Conservation (phyloP, 2,888 invertebrate genomes). For the Phania funesta region DNA sequence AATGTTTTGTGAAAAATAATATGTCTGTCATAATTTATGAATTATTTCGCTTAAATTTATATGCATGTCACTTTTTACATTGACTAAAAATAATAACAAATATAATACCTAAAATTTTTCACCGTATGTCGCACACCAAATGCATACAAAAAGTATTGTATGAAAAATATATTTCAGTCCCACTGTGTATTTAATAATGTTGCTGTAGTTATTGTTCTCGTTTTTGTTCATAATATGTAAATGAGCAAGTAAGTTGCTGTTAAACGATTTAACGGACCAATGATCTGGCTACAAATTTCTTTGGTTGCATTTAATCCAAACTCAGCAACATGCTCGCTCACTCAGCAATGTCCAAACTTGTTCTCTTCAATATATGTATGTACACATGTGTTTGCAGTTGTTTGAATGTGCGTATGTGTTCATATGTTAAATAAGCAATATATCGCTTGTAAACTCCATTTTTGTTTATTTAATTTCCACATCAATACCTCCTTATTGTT, state of each 20-base stretch:
- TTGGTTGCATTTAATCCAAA: slow-evolving; percentile 25
- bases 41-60: too few relatives aligned
- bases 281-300: slow-evolving; percentile 50
- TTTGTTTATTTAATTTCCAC: slow-evolving; percentile 53
- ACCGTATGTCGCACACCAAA: too few relatives aligned
- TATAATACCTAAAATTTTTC: too few relatives aligned
- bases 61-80: too few relatives aligned
- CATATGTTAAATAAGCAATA: slow-evolving; percentile 30
- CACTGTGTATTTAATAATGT: slow-evolving; percentile 7
- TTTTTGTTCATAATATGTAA: slow-evolving; percentile 61
- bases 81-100: too few relatives aligned
- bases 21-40: too few relatives aligned
- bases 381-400: background rate
- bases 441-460: slow-evolving; percentile 45
- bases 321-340: background rate
- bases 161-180: background rate
- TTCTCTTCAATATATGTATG: background rate
- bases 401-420: background rate
- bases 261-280: slow-evolving; percentile 57
- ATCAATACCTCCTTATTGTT: slow-evolving; percentile 37
- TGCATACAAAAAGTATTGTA: background rate
- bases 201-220: slow-evolving; percentile 7
- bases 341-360: background rate
- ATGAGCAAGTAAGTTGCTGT: slow-evolving; percentile 56
- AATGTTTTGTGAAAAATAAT: too few relatives aligned